Evolutionary conservation across 1,140 invertebrate species (phyloP), one percentile per base, ranked within the genome.

Genomic region (Protaetia brevitarsis): DNA sequence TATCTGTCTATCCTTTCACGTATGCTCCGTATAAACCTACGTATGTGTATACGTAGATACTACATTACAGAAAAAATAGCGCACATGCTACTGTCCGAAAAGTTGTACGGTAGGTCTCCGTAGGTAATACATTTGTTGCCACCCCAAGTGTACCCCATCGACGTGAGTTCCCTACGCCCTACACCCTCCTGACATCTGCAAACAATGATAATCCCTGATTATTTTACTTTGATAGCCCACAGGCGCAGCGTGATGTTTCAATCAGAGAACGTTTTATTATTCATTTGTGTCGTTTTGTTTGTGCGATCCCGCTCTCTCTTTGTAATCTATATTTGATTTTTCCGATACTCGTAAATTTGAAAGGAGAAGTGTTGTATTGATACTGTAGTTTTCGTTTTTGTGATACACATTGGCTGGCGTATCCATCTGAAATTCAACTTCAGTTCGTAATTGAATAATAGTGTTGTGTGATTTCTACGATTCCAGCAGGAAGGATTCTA

Each of bases 121-220:
- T 58, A 56, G 60, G 59, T 62, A 28, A 27, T 51, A 51, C 41
- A 67, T 36, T 62, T 34, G 63, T 51, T 30, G n/a, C 57, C 41
- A 51, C 41, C 41, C 41, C 16, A 51, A 51, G 41, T 26, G 41
- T 51, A 51, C 41, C 41, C 41, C 41, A 23, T 51, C 41, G 41
- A 51, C 56, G 29, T 59, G 10, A 10, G 23, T 41, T 63, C 61
- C 61, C 66, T 41, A 8, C 30, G 26, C 30, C 23, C 51, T 45
- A 64, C 56, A 59, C 67, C 67, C 29, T 64, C 31, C 63, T 69
- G 72, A 74, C 73, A 76, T 73, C 68, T 74, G 73, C 70, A 71
- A 71, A 74, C 71, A 75, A 71, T 72, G 67, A 74, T 75, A 75
- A 74, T 76, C 74, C 72, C 66, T 70, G 76, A 76, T 78, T 78